Evolutionary conservation across 1,140 invertebrate species (phyloP).

Genomic region (Theocolax elegans): DNA sequence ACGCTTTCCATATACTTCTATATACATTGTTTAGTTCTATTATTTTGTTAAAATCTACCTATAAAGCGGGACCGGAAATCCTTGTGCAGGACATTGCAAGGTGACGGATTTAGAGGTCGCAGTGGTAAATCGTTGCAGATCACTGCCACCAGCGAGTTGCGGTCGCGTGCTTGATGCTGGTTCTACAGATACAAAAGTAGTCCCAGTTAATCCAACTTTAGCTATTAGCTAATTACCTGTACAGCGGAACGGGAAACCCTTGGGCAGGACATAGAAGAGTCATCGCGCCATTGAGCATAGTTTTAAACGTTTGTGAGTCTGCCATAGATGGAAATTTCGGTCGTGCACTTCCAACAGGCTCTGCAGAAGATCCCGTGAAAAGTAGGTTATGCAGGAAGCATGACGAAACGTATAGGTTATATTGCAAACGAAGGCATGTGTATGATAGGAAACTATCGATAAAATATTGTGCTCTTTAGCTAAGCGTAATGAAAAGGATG

Average conservation of each 20-base stretch:
- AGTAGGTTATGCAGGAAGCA: conserved; percentile 6
- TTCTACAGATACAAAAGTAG: conserved; percentile 62
- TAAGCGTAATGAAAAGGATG: no score
- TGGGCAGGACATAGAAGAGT: conserved; percentile 74
- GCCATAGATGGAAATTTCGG: conserved; percentile 66
- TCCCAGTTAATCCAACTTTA: not conserved
- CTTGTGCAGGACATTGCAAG: conserved; percentile 72
- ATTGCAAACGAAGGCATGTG: no score
- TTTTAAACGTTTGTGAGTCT: conserved; percentile 62
- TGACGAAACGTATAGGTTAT: not conserved
- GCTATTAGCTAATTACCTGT: conserved; percentile 67
- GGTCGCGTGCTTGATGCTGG: conserved; percentile 65
- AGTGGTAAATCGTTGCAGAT: conserved; percentile 59
- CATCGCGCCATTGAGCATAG: conserved; percentile 58
- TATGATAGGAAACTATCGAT: no score
- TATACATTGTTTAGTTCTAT: not conserved
- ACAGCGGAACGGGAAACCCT: conserved; percentile 74
- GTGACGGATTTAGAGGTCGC: conserved; percentile 59
- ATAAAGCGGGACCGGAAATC: conserved; percentile 70
- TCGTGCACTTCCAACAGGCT: conserved; percentile 63
- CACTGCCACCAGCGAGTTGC: conserved; percentile 60
- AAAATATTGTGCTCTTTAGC: no score
- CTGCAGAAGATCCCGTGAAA: conserved; percentile 36
- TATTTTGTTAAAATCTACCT: conserved; percentile 60
- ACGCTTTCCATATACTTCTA: no score